phyloP scores from a whole-genome alignment of 2,113 vertebrate genomes.

The Hemiscyllium ocellatum region DNA sequence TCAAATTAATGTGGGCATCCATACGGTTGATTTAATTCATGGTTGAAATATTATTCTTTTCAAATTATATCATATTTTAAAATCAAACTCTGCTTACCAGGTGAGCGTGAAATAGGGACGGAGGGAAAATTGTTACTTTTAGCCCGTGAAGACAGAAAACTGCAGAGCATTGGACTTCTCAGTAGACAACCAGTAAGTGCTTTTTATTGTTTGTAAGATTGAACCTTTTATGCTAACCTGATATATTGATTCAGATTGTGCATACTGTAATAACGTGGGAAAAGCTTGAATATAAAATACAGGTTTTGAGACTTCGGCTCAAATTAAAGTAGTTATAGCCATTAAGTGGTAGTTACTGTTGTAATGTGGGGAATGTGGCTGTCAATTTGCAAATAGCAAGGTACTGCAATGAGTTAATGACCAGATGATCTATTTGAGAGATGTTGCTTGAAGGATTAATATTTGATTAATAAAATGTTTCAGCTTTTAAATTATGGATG shows the following conservation, averaged over 20 bases:
- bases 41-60: not conserved
- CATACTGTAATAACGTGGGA: not conserved
- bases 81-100: slow-evolving; percentile 45
- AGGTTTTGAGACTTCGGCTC: not conserved
- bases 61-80: not conserved
- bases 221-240: not conserved
- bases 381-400: not conserved
- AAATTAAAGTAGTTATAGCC: not conserved
- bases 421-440: not conserved
- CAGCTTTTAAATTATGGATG: not conserved
- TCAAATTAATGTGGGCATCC: not conserved
- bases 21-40: not conserved
- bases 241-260: not conserved
- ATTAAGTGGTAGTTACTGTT: not conserved
- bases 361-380: not conserved
- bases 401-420: not conserved
- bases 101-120: slow-evolving; percentile 64
- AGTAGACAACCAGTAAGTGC: slow-evolving; percentile 63
- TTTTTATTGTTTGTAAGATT: not conserved
- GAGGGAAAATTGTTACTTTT: slow-evolving; percentile 64
- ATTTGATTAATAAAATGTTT: slow-evolving; percentile 1
- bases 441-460: not conserved
- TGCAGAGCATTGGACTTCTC: slow-evolving; percentile 62
- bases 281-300: not conserved
- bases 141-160: slow-evolving; percentile 65